phyloP scores from a whole-genome alignment of 2,797 vertebrate species.

The Diplodus sargus region DNA sequence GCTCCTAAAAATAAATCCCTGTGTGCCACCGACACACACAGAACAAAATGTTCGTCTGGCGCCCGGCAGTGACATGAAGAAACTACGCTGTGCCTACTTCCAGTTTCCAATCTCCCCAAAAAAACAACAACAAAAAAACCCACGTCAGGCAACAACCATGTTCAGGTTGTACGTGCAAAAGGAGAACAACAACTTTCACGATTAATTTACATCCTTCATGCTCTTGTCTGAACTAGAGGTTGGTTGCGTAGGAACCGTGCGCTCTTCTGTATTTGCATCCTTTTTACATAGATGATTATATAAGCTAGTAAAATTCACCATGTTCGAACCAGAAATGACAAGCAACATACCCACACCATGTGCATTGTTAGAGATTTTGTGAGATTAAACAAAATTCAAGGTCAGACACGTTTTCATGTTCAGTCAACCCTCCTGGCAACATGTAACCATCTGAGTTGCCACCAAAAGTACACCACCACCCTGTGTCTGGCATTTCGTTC shows the following conservation, averaged over 20 bases:
- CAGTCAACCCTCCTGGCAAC: conserved; percentile 12
- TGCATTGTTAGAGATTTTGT: not conserved
- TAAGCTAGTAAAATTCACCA: conserved; percentile 13
- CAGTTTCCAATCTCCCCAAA: conserved; percentile 53
- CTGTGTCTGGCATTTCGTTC: not conserved
- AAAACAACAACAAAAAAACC: not conserved
- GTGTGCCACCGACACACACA: conserved; percentile 23
- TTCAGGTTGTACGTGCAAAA: not conserved
- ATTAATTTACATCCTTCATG: not conserved
- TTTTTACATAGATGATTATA: conserved; percentile 45
- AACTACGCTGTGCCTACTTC: conserved; percentile 49
- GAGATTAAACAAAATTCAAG: conserved; percentile 5
- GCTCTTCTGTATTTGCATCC: conserved; percentile 41
- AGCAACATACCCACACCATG: not conserved
- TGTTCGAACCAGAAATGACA: not conserved
- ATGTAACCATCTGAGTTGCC: conserved; percentile 13
- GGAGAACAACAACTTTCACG: not conserved
- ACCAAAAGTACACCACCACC: not conserved
- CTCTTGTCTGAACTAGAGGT: not conserved
- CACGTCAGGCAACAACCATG: not conserved
- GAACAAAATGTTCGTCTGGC: conserved; percentile 48
- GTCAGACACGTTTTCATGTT: conserved; percentile 1
- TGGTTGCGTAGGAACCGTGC: not conserved
- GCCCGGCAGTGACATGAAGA: conserved; percentile 39
- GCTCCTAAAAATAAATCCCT: conserved; percentile 44